Evolutionary conservation across 2,797 vertebrate genomes (phyloP), one percentile per base, ranked within the genome.

Genomic region (Pseudocheirus occidentalis): DNA sequence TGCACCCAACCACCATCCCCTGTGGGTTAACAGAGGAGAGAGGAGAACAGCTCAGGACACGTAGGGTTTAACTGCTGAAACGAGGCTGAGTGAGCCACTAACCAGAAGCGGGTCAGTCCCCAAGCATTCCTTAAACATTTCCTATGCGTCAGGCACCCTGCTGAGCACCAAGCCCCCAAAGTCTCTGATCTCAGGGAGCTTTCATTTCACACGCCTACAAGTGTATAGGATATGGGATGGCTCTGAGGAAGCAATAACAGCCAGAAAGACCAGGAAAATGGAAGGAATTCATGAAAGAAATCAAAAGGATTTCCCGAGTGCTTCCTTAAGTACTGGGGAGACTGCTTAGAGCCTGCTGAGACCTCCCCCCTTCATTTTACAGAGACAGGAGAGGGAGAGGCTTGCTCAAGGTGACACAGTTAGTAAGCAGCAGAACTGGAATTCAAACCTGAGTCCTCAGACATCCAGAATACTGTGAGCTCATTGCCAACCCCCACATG

Each of bases 211-310:
- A n/a, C 2, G 2, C 16, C 2, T 34, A n/a, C n/a, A 73, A 73
- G n/a, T 40, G 5, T 2, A 40, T 21, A 9, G 18, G 6, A 40
- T 18, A 7, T 73, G 5, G 0, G 6, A 16, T 10, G 21, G 40
- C 21, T 46, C 9, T 81, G 7, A 81, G 73, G 2, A 40, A 2
- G 34, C 1, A 2, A 12, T 66, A n/a, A 7, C n/a, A 34, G 62
- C 81, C 97, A 93, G 50, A 9, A 53, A 93, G 96, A 90, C 81
- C 95, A 89, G 91, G 0, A 46, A 93, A 59, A 93, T 54, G 3
- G 0, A 57, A 18, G 7, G 62, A 62, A 14, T 11, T 10, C n/a
- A 18, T 16, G 62, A 73, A 40, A 5, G 62, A 34, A 59, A 59
- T 59, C 11, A 31, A 31, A 28, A 29, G 31, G 31, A 66, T 31